A percentile compares a stretch with the other conserved stretches of the same genome.
Conservation (phyloP, 2,113 vertebrate genomes). For the Ariopsis seemanni region DNA sequence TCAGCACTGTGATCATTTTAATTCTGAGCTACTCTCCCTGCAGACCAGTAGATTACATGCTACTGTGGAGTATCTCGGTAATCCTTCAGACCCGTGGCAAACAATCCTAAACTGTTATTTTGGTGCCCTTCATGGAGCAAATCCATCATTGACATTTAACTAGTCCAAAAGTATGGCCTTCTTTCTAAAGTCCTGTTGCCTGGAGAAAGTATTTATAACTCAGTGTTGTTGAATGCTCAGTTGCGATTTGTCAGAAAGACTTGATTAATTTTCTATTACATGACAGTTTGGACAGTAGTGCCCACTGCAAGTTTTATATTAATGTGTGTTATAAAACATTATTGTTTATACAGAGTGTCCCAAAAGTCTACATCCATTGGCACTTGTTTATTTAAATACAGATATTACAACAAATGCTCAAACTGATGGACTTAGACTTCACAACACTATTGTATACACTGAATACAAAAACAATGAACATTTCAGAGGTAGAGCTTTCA, state of each 20-base stretch:
- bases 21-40: constrained; percentile 68
- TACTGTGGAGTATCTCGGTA: constrained; percentile 71
- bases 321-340: not conserved
- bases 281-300: not conserved
- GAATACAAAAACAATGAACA: no score
- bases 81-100: constrained; percentile 69
- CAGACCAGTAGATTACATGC: constrained; percentile 75
- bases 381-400: no score
- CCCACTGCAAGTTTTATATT: not conserved
- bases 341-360: not conserved
- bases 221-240: not conserved
- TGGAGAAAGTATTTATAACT: constrained; percentile 45
- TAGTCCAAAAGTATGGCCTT: constrained; percentile 62
- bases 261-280: not conserved
- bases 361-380: no score
- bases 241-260: not conserved
- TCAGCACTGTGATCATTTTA: constrained; percentile 61
- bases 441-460: no score
- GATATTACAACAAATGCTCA: no score
- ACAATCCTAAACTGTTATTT: constrained; percentile 67
- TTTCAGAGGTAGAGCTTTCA: no score
- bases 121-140: constrained; percentile 73
- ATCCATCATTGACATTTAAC: constrained; percentile 72
- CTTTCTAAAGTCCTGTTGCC: constrained; percentile 56
- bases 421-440: no score